Evolutionary conservation across 23 tunicate species (phyloP).

Genomic region (Botrylloides violaceus): DNA sequence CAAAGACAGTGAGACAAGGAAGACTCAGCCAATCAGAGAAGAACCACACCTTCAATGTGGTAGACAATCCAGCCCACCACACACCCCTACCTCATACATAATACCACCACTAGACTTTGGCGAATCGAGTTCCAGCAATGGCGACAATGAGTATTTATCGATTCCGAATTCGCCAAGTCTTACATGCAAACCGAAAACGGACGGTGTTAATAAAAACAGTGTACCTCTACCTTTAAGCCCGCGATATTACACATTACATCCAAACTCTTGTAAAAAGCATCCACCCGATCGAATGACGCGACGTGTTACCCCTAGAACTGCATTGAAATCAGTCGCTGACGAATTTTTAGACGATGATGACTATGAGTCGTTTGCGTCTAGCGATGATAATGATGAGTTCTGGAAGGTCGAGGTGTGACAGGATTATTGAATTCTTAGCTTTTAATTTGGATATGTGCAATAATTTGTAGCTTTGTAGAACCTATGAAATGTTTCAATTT

Average conservation of each 20-base stretch:
- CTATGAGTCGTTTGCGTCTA: background rate
- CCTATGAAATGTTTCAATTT: no score
- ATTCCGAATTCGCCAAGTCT: constrained; percentile 7
- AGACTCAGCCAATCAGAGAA: no score
- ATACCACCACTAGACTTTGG: background rate
- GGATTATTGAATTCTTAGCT: no score
- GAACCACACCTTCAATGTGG: background rate
- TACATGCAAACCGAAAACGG: no score
- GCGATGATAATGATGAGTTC: constrained; percentile 11
- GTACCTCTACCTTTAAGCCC: background rate
- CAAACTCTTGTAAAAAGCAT: constrained; percentile 1
- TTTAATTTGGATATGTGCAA: no score
- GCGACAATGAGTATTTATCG: constrained; percentile 19
- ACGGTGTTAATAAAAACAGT: background rate
- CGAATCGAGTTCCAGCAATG: background rate
- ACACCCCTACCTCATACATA: background rate
- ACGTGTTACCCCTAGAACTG: background rate
- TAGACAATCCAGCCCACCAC: background rate
- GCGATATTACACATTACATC: background rate
- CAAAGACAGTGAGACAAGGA: no score
- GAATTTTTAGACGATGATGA: constrained; percentile 19
- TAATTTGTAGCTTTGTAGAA: no score
- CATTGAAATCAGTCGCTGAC: constrained; percentile 4
- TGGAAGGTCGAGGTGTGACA: constrained; percentile 9
- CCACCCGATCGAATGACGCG: background rate